Base-by-base conservation (phyloP, 1,140 invertebrate genomes). In the Bemisia tabaci region DNA sequence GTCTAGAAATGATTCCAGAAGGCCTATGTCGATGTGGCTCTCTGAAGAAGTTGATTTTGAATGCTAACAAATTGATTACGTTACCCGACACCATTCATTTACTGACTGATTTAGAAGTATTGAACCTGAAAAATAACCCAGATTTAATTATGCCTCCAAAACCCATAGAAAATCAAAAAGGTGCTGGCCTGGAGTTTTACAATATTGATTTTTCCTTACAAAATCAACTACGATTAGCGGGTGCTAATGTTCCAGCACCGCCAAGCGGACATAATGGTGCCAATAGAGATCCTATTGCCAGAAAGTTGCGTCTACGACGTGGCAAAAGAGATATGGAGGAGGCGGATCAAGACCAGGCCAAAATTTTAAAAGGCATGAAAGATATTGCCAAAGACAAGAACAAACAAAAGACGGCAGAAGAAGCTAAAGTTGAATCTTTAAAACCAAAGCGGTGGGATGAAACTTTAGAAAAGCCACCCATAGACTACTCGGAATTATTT, bases 401-500 rank as follows among this genome's bases (percentile, higher is more conserved):
- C 71, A 84, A 83, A 71, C 81, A 83, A 68, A 81, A 84, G 72
- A 79, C 79, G 72, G 78, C 80, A 60, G 81, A 83, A 71, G 83
- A 84, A 65, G 78, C 79, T 5, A 86, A 85, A 79, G 81, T 78
- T 23, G 86, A 87, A 74, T 87, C 86, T 1, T 74, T 89, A 61
- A 88, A 87, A 70, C 89, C 90, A 1, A 91, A 91, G 77, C 82
- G 90, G 65, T 95, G 93, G 93, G 92, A 95, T 75, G 95, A 98
- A 80, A 86, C 88, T 33, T 77, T 98, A 64, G 93, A 96, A 75
- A 95, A 97, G 75, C 96, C 95, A 0, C 89, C 92, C 23, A 75
- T 99, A n/a, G 94, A 99, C 80, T 99, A 99, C 79, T 97, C 94
- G 0, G 95, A 99, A 76, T 94, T 99, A 78, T 99, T 98, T 78